Evolutionary conservation across 2,797 vertebrate genomes (phyloP).

Genomic region (Aotus griseimembra): DNA sequence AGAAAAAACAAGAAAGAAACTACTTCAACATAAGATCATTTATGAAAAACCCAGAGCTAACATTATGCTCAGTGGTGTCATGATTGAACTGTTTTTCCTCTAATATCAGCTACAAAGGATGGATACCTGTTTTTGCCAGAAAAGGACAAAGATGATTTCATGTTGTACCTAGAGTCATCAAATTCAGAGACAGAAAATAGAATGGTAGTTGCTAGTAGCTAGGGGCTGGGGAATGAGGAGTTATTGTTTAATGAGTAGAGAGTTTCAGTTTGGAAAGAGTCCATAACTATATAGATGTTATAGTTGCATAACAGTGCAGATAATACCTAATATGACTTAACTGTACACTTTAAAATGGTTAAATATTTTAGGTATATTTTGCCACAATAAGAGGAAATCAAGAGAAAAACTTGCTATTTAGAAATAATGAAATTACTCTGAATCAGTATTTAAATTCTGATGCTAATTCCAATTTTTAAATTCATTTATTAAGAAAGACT

Average conservation of each 20-base stretch:
- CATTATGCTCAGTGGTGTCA: background rate
- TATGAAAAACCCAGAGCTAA: background rate
- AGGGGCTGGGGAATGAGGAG: background rate
- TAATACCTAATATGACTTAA: background rate
- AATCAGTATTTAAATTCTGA: background rate
- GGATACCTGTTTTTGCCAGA: background rate
- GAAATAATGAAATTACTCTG: conserved; percentile 19
- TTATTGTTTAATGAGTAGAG: background rate
- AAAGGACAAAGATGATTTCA: background rate
- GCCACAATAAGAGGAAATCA: background rate
- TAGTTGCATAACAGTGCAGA: background rate
- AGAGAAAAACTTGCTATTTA: background rate
- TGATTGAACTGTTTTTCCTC: background rate
- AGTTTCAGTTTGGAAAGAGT: background rate
- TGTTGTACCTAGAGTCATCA: background rate
- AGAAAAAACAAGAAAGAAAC: background rate
- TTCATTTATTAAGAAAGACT: background rate
- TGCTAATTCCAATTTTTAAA: conserved; percentile 7
- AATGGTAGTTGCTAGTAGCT: background rate
- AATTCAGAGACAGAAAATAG: background rate
- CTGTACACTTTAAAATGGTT: background rate
- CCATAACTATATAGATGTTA: background rate
- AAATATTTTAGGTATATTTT: background rate
- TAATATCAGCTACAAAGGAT: background rate
- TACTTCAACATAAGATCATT: background rate